Conservation (phyloP, 2,113 vertebrate genomes). For the Phylloscopus trochiloides region DNA sequence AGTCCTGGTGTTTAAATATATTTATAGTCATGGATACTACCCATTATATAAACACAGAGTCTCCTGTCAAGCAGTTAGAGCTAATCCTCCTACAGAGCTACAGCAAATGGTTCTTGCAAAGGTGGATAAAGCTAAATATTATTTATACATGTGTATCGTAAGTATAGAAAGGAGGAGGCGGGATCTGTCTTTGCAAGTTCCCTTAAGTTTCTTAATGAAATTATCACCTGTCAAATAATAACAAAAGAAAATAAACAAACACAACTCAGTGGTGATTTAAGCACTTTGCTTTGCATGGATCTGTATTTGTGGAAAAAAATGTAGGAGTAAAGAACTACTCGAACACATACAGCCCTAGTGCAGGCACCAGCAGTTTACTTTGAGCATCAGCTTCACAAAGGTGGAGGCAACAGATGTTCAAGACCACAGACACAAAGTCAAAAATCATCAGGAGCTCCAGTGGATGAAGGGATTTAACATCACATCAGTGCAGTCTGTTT, state of each 20-base stretch:
- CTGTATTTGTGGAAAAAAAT: not conserved
- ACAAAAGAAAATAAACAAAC: not conserved
- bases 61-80: not conserved
- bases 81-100: not conserved
- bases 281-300: not conserved
- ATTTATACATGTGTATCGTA: not conserved
- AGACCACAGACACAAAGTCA: not conserved
- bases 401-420: not conserved
- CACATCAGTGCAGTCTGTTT: not conserved
- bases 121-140: not conserved
- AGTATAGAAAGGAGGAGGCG: not conserved
- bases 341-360: not conserved
- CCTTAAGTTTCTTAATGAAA: not conserved
- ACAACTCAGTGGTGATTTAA: not conserved
- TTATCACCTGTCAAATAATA: not conserved
- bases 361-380: not conserved
- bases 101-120: not conserved
- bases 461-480: not conserved
- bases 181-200: not conserved
- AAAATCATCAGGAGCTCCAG: not conserved
- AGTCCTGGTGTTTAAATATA: not conserved
- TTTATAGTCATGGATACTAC: not conserved
- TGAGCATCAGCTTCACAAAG: not conserved
- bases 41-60: not conserved
- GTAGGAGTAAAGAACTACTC: not conserved